Conservation (phyloP, 2,888 invertebrate species). For the Oithona nana region DNA sequence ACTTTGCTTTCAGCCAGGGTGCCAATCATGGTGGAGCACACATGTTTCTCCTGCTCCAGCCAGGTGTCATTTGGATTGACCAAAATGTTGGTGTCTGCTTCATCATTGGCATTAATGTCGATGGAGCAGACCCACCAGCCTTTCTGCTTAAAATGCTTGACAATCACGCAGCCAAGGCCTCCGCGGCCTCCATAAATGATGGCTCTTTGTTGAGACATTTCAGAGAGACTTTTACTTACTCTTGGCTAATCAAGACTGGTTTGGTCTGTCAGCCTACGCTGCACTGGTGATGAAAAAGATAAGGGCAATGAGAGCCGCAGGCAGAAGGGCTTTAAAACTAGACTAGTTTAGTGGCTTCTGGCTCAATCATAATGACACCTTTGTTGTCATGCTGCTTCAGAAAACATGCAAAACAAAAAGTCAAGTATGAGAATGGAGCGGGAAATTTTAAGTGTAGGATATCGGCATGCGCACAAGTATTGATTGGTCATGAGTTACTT, state of each 20-base stretch:
- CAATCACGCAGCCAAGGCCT: slow-evolving; percentile 72
- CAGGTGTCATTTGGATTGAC: slow-evolving; percentile 53
- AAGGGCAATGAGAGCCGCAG: not conserved
- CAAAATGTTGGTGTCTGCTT: slow-evolving; percentile 71
- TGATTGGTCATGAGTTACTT: too few relatives aligned
- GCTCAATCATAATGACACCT: too few relatives aligned
- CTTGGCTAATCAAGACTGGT: too few relatives aligned
- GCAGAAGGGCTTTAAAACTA: not conserved
- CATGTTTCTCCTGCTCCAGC: slow-evolving; percentile 52
- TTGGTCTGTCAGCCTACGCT: too few relatives aligned
- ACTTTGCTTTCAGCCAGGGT: slow-evolving; percentile 56
- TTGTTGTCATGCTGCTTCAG: too few relatives aligned
- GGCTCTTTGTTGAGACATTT: slow-evolving; percentile 29
- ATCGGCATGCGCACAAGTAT: too few relatives aligned
- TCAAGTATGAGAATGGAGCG: too few relatives aligned
- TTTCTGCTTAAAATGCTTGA: slow-evolving; percentile 67
- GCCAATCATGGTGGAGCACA: slow-evolving; percentile 43
- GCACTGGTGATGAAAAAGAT: not conserved
- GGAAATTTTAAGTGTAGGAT: too few relatives aligned
- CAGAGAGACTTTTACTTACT: not conserved
- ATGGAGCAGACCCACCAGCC: slow-evolving; percentile 57
- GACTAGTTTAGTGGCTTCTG: too few relatives aligned
- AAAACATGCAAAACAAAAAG: too few relatives aligned
- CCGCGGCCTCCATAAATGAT: slow-evolving; percentile 89
- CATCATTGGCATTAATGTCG: slow-evolving; percentile 58